Evolutionary conservation across 2,113 vertebrate genomes (phyloP).

Genomic region (Percina caprodes): DNA sequence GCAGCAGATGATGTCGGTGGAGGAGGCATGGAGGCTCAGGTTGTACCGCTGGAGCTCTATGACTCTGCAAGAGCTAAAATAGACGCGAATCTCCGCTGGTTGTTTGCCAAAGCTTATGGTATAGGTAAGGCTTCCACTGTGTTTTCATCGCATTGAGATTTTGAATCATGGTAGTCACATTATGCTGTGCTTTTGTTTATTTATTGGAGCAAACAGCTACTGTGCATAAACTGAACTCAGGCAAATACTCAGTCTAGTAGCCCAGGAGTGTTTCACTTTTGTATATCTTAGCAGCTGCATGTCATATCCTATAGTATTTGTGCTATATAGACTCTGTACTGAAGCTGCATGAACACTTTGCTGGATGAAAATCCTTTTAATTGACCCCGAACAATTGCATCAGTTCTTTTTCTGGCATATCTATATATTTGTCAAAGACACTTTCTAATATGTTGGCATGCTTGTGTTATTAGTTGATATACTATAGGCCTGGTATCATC

Average conservation of each 20-base stretch:
- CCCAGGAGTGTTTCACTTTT: neutral
- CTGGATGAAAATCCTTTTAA: neutral
- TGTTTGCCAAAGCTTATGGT: conserved; percentile 96
- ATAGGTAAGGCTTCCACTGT: conserved; percentile 84
- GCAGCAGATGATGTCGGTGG: conserved; percentile 27
- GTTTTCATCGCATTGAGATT: neutral
- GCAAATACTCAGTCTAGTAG: neutral
- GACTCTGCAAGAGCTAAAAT: conserved; percentile 91
- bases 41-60: conserved; percentile 72
- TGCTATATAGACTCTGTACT: neutral
- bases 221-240: neutral
- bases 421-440: neutral
- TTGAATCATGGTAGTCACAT: neutral
- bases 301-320: neutral
- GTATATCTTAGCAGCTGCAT: neutral
- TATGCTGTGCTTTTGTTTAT: neutral
- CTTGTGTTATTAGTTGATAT: neutral
- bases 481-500: neutral
- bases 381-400: neutral
- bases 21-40: conserved; percentile 59
- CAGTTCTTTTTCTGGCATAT: neutral
- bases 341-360: neutral
- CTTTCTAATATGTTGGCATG: neutral
- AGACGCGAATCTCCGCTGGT: conserved; percentile 97
- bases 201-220: neutral